Evolutionary conservation across 2,797 vertebrate genomes (phyloP).

Genomic region (Phoeniculus purpureus): DNA sequence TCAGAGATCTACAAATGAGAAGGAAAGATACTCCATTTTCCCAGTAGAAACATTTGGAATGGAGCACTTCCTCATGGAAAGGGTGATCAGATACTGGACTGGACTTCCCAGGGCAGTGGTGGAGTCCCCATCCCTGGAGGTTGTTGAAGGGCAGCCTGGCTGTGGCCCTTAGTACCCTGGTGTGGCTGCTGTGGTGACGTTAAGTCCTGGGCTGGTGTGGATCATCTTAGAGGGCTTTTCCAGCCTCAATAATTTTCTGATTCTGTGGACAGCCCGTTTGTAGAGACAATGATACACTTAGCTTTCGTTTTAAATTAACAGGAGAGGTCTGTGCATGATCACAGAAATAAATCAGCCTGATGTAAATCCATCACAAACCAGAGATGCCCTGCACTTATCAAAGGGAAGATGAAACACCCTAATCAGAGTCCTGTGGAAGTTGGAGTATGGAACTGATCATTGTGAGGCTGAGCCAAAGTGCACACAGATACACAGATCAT

Average conservation of each 20-base stretch:
- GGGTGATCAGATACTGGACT: too few relatives aligned
- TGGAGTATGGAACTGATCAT: not conserved
- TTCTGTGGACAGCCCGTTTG: not conserved
- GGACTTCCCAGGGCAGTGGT: too few relatives aligned
- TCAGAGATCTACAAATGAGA: not conserved
- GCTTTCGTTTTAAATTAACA: not conserved
- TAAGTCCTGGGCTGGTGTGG: too few relatives aligned
- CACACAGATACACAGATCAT: too few relatives aligned
- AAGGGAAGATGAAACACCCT: not conserved
- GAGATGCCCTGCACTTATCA: not conserved
- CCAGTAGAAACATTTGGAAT: not conserved
- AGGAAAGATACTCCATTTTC: not conserved
- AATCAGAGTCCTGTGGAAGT: not conserved
- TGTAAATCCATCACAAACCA: not conserved
- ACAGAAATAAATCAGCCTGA: not conserved
- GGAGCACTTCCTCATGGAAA: too few relatives aligned
- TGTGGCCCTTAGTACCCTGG: too few relatives aligned
- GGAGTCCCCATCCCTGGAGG: too few relatives aligned
- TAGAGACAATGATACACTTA: not conserved
- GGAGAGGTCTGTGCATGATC: not conserved
- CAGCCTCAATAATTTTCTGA: not conserved
- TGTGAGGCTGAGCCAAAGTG: not conserved
- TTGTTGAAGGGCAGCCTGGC: too few relatives aligned
- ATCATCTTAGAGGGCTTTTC: not conserved
- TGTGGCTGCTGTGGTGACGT: too few relatives aligned